Conservation (phyloP, 2,797 vertebrate species). For the Potorous gilbertii region DNA sequence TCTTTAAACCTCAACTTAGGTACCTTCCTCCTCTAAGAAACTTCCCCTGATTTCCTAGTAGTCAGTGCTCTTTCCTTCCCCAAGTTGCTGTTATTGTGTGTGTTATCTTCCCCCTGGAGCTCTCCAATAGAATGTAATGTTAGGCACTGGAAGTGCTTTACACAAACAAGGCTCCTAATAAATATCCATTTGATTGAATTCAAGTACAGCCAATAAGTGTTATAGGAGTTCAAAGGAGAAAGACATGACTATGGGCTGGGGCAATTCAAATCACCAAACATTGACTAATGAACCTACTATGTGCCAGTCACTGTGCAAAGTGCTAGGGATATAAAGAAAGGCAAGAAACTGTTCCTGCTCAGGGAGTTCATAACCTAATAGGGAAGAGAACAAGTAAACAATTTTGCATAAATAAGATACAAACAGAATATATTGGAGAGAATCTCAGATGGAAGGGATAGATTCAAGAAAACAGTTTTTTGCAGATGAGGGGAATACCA, state of each 20-base stretch:
- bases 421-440: not conserved
- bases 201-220: not conserved
- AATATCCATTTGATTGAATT: not conserved
- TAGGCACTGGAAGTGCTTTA: not conserved
- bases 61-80: not conserved
- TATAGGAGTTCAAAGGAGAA: not conserved
- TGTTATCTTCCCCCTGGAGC: not conserved
- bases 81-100: not conserved
- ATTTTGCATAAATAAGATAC: not conserved
- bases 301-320: not conserved
- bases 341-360: not conserved
- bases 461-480: not conserved
- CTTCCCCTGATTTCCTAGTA: not conserved
- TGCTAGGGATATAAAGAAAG: not conserved
- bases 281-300: not conserved
- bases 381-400: not conserved
- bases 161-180: not conserved
- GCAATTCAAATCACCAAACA: not conserved
- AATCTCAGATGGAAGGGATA: not conserved
- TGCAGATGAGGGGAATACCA: not conserved
- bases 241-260: not conserved
- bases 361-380: not conserved
- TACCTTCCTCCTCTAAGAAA: not conserved
- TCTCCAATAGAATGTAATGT: not conserved
- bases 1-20: not conserved